Evolutionary conservation across 2,113 vertebrate species (phyloP), one percentile per base, ranked within the genome.

Genomic region (Syngnathus typhle): DNA sequence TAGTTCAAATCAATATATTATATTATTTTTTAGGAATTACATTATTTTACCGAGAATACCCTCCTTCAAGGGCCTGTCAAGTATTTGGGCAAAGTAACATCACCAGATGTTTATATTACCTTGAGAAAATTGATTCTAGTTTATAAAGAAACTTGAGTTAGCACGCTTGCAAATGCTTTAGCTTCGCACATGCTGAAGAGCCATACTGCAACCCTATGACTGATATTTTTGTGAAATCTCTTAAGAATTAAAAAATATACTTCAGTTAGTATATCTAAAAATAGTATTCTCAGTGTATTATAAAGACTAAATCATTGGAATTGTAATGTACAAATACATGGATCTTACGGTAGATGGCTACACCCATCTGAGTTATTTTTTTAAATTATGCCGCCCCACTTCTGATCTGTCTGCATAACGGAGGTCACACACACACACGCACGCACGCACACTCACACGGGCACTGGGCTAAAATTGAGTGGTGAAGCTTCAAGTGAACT

Each of bases 401-500:
- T 71, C 69, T 75, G 65, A 75, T 76, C 73, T 7, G 6, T 62
- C 59, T 64, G n/a, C 54, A 23, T 72, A 72, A 65, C 68, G 66
- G 56, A 79, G 80, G 75, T 79, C 75, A 72, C 51, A 74, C 68
- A 71, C n/a, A 23, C 41, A 16, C 56, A 78, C 60, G 68, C 54
- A 69, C 72, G 55, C 61, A 21, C 54, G 52, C 49, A 60, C 60
- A 46, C 32, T 43, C n/a, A 59, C 23, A 37, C 44, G n/a, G 37
- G 68, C 74, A 78, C 60, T 60, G 72, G 58, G 65, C 75, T 84
- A 75, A 88, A 85, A 85, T 65, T 74, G 74, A 78, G 79, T 65
- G 55, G 58, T 23, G 60, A 37, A 83, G 67, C 69, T 75, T 65
- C 72, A 69, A 84, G 72, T 41, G 63, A 84, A 66, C 68, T 82